Evolutionary conservation across 2,797 vertebrate genomes (phyloP).

Genomic region (Onychomys leucogaster): DNA sequence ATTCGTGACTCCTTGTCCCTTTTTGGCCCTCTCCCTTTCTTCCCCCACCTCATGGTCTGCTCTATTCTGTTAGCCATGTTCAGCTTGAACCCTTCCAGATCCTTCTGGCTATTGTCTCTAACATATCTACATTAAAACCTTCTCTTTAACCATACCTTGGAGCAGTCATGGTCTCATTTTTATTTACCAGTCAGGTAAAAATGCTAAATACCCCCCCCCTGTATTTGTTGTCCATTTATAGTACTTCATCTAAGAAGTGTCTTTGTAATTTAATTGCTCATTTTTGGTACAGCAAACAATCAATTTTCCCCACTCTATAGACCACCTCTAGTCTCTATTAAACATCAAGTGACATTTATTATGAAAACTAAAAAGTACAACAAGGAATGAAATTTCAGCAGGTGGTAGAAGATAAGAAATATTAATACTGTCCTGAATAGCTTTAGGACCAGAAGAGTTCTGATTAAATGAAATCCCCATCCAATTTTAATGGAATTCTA

Average conservation of each 20-base stretch:
- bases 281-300: neutral
- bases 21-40: fast-evolving
- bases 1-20: neutral
- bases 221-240: neutral
- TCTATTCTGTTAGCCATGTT: neutral
- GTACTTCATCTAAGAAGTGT: neutral
- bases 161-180: neutral
- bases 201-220: neutral
- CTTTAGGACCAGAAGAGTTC: neutral
- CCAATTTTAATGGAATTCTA: neutral
- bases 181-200: neutral
- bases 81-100: neutral
- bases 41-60: neutral
- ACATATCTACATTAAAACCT: neutral
- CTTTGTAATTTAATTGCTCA: neutral
- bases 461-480: neutral
- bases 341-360: neutral
- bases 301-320: neutral
- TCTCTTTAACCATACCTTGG: neutral
- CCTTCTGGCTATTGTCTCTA: neutral
- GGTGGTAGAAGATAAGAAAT: neutral
- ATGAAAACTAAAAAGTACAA: neutral
- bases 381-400: neutral
- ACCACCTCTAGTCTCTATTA: neutral
- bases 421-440: neutral